Base-by-base conservation (phyloP, 2,888 invertebrate species). In the Nematopogon swammerdamellus region DNA sequence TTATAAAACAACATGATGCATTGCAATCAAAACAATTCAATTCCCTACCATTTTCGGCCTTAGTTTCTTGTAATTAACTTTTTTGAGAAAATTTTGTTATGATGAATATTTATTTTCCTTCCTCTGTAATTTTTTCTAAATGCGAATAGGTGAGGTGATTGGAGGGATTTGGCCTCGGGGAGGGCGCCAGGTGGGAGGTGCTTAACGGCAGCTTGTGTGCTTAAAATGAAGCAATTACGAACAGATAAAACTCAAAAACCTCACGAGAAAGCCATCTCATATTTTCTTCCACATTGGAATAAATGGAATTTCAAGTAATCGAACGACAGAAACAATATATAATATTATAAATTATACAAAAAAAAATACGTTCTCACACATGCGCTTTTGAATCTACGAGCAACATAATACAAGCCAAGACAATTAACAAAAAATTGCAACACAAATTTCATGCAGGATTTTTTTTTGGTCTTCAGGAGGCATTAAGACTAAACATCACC, bases 391-490 rank as follows among this genome's bases (percentile, higher is more conserved):
- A 68, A 63, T 55, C 60, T 66, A 63, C 57, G 70, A 68, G 69
- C 68, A 67, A 66, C 42, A 49, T 43, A 44, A 36, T 29, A 47
- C 25, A 46, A 42, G 30, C 20, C 75, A 76, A 72, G 72, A 63
- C 58, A 59, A 63, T 18, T 18, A 48, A 45, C n/a, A 29, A 8
- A 49, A 29, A 45, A 48, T 42, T 18, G 44, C 42, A 50, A 36
- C 36, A 36, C 36, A 36, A 14, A 14, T 6, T 46, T 58, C 77
- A 77, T 79, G 79, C 79, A 75, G 18, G 20, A 16, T 43, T 14
- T 67, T 43, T 14, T 67, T 77, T 77, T 77, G 79, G 76, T 77
- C 79, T 79, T 79, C 76, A 79, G 77, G 75, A 70, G 68, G 70
- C 20, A 50, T 63, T 68, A 65, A 65, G 55, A 62, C 68, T 57